Base-by-base conservation (phyloP, 2,113 vertebrate genomes). In the Acrocephalus arundinaceus region DNA sequence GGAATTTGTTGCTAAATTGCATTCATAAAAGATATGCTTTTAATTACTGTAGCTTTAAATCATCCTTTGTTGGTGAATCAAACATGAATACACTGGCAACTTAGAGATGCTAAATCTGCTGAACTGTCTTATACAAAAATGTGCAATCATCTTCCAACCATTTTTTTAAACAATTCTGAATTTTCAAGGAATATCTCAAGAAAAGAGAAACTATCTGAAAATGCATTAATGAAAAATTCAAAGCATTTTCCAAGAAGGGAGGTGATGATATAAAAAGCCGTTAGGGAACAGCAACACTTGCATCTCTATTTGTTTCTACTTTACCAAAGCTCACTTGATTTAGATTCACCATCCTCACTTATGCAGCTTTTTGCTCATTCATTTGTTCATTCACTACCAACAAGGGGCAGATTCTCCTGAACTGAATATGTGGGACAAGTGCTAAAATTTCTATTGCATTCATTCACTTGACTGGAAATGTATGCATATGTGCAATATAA, bases 371-470 rank as follows among this genome's bases (percentile, higher is more conserved):
- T 90, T 82, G 12, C 58, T 94, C 66, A 88, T 95, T 92, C 79
- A 90, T 51, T 94, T 95, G 43, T 58, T 87, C 59, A 93, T 96
- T 93, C 89, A 96, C 57, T 75, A 67, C 17, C 61, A 91, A 94
- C 19, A 79, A 92, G 72, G 74, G 62, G 65, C 51, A 96, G 84
- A 96, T 95, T 96, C 81, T 96, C 65, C 59, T 92, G 87, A 94
- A 91, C 37, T 76, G 77, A 96, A 37, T 96, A 91, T 84, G 66
- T 85, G 85, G 87, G 86, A 95, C 63, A 93, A 96, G 93, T 95
- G 66, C 75, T 88, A 92, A 95, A 91, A 96, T 96, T 97, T 94
- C 94, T 92, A 68, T 94, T 90, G n/a, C 94, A 74, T 95, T n/a
- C 51, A 90, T 95, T 90, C 66, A 78, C 62, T 96, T 95, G 74